Percentiles rank a stretch among this genome's conserved stretches.
Conservation (phyloP, 2,888 invertebrate genomes). For the Torymus auratus region DNA sequence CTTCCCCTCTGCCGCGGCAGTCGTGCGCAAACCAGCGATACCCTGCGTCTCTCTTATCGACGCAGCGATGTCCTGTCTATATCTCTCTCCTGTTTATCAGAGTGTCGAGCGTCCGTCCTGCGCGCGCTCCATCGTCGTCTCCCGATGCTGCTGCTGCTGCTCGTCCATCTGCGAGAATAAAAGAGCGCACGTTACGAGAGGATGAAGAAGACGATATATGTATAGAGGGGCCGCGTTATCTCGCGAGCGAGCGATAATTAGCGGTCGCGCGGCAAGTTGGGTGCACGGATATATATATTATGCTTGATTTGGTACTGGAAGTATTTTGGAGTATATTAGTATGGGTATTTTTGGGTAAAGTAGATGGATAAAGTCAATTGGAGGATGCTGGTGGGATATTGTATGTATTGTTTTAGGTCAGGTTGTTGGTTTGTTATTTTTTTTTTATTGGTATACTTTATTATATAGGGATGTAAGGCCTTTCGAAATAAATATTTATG, state of each 20-base stretch:
- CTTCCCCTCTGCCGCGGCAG: too few relatives aligned
- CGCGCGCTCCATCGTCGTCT: not conserved
- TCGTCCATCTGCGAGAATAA: constrained; percentile 21
- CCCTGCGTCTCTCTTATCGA: not conserved
- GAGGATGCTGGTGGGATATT: too few relatives aligned
- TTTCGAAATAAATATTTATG: too few relatives aligned
- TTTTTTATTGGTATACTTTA: too few relatives aligned
- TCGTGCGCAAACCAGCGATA: not conserved
- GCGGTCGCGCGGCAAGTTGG: not conserved
- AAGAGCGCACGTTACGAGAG: constrained; percentile 4
- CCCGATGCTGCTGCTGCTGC: not conserved
- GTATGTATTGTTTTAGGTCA: too few relatives aligned
- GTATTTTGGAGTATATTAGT: too few relatives aligned
- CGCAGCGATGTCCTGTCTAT: constrained; percentile 3
- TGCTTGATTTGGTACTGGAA: not conserved
- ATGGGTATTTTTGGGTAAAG: too few relatives aligned
- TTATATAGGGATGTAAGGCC: too few relatives aligned
- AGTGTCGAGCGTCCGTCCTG: constrained; percentile 37
- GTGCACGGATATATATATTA: not conserved
- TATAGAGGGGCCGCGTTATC: constrained; percentile 10
- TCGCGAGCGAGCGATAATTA: constrained; percentile 9
- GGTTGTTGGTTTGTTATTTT: too few relatives aligned
- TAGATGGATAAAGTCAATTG: too few relatives aligned
- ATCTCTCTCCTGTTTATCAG: constrained; percentile 13
- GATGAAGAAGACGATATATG: constrained; percentile 4